Conservation (phyloP, 2,797 vertebrate genomes). For the Rachycentron canadum region DNA sequence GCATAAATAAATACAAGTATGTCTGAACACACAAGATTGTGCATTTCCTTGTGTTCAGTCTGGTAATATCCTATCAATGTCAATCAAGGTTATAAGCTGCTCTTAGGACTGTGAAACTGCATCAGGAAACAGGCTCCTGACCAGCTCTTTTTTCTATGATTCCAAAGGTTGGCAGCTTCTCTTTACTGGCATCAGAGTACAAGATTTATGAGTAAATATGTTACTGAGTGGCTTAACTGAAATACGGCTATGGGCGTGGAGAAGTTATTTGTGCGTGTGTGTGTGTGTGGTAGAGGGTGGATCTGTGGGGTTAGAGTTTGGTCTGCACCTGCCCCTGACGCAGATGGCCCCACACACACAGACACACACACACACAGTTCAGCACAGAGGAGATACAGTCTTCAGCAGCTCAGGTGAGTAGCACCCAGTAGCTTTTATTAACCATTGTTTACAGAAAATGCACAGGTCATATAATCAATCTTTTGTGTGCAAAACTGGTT, state of each 20-base stretch:
- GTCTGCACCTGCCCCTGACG: conserved; percentile 24
- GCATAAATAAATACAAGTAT: conserved; percentile 79
- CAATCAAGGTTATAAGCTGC: conserved; percentile 46
- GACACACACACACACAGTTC: conserved; percentile 54
- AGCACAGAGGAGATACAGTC: conserved; percentile 46
- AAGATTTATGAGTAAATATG: conserved; percentile 70
- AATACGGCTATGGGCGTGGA: conserved; percentile 41
- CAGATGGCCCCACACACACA: conserved; percentile 42
- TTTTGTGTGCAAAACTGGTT: neutral
- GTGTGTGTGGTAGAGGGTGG: conserved; percentile 39
- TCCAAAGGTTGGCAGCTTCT: conserved; percentile 70
- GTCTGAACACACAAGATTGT: conserved; percentile 37
- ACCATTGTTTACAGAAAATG: conserved; percentile 13
- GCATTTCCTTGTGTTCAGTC: conserved; percentile 1
- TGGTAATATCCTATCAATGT: conserved; percentile 29
- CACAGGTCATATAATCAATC: neutral
- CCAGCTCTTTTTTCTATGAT: conserved; percentile 18
- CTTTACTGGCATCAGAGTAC: conserved; percentile 60
- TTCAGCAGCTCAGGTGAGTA: conserved; percentile 76
- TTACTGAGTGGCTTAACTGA: conserved; percentile 47
- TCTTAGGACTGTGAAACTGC: neutral
- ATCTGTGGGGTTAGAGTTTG: conserved; percentile 34
- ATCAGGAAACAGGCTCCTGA: conserved; percentile 1
- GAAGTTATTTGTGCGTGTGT: neutral
- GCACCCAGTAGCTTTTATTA: conserved; percentile 19